A percentile compares a stretch with the other conserved stretches of the same genome.
phyloP scores from a whole-genome alignment of 2,113 vertebrate species.

The Cyanoderma ruficeps region DNA sequence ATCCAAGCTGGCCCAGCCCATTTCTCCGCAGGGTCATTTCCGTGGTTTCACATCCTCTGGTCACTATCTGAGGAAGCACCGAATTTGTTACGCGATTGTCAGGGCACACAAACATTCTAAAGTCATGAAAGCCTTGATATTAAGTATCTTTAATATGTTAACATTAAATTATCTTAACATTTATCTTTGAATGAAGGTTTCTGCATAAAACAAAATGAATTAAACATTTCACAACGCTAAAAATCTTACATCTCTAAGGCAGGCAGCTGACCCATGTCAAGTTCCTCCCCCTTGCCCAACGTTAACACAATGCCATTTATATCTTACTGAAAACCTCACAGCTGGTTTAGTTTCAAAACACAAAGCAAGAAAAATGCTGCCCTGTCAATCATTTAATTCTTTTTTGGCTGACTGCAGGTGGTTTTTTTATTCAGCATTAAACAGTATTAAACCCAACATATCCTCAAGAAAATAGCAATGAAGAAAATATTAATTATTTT shows the following conservation, averaged over 20 bases:
- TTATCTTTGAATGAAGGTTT: background rate
- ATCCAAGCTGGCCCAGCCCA: conserved; percentile 92
- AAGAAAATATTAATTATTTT: background rate
- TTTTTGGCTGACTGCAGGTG: background rate
- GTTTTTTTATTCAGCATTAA: background rate
- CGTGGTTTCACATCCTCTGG: conserved; percentile 91
- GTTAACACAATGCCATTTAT: background rate
- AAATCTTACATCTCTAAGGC: background rate
- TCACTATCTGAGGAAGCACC: conserved; percentile 80
- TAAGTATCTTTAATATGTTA: background rate
- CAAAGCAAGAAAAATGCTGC: background rate
- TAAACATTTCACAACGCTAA: background rate
- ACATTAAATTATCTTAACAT: background rate
- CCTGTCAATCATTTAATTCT: background rate
- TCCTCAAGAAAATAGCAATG: background rate
- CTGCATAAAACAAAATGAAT: background rate
- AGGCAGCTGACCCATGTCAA: background rate
- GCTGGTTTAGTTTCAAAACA: background rate
- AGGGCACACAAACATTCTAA: background rate
- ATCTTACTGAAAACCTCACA: background rate
- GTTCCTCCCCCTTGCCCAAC: background rate
- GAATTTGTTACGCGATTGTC: background rate
- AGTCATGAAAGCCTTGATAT: background rate
- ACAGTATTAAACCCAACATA: background rate
- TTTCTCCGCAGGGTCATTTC: conserved; percentile 93